phyloP scores from a whole-genome alignment of 2,888 invertebrate genomes.

The Acanthacorydalis orientalis region DNA sequence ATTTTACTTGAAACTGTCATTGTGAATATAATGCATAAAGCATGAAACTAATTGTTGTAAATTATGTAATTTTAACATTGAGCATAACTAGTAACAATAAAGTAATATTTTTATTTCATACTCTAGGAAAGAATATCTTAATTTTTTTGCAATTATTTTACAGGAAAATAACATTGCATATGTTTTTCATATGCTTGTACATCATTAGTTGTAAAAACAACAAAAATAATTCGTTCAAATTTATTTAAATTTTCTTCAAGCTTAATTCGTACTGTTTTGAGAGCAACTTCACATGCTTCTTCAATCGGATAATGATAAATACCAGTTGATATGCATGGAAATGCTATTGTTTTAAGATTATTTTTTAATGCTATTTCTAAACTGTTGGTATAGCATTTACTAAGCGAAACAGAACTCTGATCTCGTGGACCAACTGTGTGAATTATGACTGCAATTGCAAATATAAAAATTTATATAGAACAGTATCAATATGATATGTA shows the following conservation, averaged over 20 bases:
- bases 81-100: too few species aligned
- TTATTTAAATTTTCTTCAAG: conserved; percentile 32
- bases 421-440: conserved; percentile 80
- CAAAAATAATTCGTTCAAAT: conserved; percentile 64
- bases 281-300: conserved; percentile 59
- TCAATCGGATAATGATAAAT: conserved; percentile 74
- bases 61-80: too few species aligned
- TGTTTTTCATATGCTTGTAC: conserved; percentile 52
- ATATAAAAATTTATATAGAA: conserved; percentile 8
- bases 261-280: conserved; percentile 45
- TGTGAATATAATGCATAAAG: too few species aligned
- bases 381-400: conserved; percentile 53
- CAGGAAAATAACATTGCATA: conserved; percentile 55
- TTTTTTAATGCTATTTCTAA: conserved; percentile 38
- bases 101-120: too few species aligned
- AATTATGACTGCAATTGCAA: conserved; percentile 70
- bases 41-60: too few species aligned
- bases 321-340: conserved; percentile 87
- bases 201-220: conserved; percentile 57
- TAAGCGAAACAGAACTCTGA: conserved; percentile 43
- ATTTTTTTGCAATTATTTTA: conserved; percentile 18
- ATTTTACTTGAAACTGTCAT: too few species aligned
- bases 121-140: too few species aligned
- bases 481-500: neutral
- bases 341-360: conserved; percentile 51